A percentile compares a stretch with the other conserved stretches of the same genome.
Conservation (phyloP, 2,797 vertebrate species). For the Rallus crepitans region DNA sequence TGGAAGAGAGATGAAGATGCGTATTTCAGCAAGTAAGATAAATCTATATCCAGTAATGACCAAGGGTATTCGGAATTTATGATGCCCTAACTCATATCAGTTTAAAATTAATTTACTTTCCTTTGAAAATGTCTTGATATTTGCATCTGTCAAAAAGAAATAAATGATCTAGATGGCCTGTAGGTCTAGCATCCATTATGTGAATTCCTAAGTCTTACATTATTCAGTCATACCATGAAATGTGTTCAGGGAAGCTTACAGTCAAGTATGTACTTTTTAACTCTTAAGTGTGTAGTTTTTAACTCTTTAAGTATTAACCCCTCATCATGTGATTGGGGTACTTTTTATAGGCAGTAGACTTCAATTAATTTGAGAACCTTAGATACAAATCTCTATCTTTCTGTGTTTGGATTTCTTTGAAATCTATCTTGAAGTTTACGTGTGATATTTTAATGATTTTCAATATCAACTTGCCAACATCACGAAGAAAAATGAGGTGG, state of each 20-base stretch:
- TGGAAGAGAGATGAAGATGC: not conserved
- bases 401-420: not conserved
- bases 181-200: not conserved
- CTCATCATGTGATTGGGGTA: not conserved
- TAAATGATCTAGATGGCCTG: not conserved
- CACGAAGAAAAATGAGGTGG: not conserved
- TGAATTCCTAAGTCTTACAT: not conserved
- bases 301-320: not conserved
- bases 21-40: not conserved
- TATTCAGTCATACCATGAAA: not conserved
- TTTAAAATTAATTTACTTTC: not conserved
- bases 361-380: not conserved
- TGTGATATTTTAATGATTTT: not conserved
- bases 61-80: not conserved
- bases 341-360: not conserved
- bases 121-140: not conserved
- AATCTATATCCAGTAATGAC: not conserved
- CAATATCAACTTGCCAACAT: not conserved
- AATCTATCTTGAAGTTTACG: not conserved
- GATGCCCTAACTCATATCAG: not conserved
- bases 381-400: not conserved
- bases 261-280: not conserved
- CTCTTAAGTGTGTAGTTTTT: not conserved
- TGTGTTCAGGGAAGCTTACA: not conserved
- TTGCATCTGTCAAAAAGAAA: not conserved